These are phyloP conservation scores for Callyntrura sp. DNA, from an alignment of 2,888 invertebrate genomes.

Conservation along the genomic window DNA sequence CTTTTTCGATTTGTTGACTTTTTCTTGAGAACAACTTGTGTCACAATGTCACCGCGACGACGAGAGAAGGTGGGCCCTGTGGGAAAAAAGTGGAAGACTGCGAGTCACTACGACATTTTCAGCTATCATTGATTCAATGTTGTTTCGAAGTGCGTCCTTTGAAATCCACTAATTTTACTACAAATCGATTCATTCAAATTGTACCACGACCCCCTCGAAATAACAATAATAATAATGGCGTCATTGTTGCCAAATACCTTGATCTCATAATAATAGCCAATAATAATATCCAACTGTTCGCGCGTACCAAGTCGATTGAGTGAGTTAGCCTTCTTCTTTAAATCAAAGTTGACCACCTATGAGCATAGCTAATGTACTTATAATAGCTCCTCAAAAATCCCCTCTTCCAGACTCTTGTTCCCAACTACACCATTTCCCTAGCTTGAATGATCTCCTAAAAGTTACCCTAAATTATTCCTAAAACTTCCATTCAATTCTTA, in stretches of 20 bases:
- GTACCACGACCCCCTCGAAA: neutral
- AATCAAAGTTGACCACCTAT: conserved; percentile 56
- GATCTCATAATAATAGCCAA: neutral
- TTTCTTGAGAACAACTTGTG: conserved; percentile 26
- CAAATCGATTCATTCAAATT: conserved; percentile 60
- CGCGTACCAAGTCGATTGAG: conserved; percentile 15
- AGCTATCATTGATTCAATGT: no score
- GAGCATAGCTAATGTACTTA: conserved; percentile 45
- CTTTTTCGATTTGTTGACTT: conserved; percentile 49
- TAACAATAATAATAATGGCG: neutral
- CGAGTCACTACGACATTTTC: neutral
- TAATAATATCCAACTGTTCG: neutral
- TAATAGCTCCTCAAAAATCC: neutral
- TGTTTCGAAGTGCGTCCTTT: conserved; percentile 37
- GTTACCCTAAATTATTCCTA: neutral
- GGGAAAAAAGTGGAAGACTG: conserved; percentile 42
- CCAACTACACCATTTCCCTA: conserved; percentile 11
- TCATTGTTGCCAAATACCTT: neutral
- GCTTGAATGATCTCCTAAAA: neutral
- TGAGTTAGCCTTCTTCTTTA: conserved; percentile 7
- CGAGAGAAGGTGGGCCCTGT: conserved; percentile 23
- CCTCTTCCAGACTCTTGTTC: neutral
- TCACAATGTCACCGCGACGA: neutral
- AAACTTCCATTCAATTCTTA: neutral
- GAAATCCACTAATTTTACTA: conserved; percentile 65